Percentiles rank a stretch among this genome's conserved stretches.
phyloP scores from a whole-genome alignment of 1,140 invertebrate genomes.

The Tribolium castaneum region DNA sequence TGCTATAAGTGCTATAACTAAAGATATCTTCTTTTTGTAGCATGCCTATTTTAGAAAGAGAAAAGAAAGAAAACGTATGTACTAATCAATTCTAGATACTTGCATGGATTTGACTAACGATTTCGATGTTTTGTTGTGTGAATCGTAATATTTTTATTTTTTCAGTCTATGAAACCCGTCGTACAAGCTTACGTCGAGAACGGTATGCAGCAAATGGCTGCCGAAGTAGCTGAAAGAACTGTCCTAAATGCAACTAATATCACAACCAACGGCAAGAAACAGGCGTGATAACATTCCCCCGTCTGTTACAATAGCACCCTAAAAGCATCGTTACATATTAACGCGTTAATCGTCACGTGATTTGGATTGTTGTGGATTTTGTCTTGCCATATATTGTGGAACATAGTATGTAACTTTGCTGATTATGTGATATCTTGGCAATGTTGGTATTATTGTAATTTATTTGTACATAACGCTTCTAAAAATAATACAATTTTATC shows the following conservation, averaged over 20 bases:
- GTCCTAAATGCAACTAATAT: slow-evolving; percentile 66
- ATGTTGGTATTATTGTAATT: slow-evolving; percentile 57
- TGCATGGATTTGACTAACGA: slow-evolving; percentile 21
- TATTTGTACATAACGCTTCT: slow-evolving; percentile 43
- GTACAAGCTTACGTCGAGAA: slow-evolving; percentile 82
- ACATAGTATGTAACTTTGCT: slow-evolving; percentile 50
- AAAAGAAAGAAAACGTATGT: slow-evolving; percentile 62
- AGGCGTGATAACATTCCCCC: slow-evolving; percentile 55
- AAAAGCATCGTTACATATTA: slow-evolving; percentile 47
- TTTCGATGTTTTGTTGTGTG: not conserved
- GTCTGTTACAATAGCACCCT: slow-evolving; percentile 45
- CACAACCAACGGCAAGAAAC: slow-evolving; percentile 55
- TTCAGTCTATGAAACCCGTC: slow-evolving; percentile 82
- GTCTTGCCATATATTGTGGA: slow-evolving; percentile 48
- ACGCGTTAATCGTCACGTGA: slow-evolving; percentile 31
- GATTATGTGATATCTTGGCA: slow-evolving; percentile 59
- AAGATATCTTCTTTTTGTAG: slow-evolving; percentile 53
- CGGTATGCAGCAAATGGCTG: slow-evolving; percentile 81
- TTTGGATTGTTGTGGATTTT: slow-evolving; percentile 43
- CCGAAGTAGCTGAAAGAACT: slow-evolving; percentile 75
- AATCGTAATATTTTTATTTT: slow-evolving; percentile 45
- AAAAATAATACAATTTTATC: slow-evolving; percentile 44
- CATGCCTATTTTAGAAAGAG: slow-evolving; percentile 64
- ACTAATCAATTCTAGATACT: slow-evolving; percentile 42
- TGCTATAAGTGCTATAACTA: slow-evolving; percentile 21